Base-by-base conservation (phyloP, 2,888 invertebrate genomes). In the Eupithecia centaureata region DNA sequence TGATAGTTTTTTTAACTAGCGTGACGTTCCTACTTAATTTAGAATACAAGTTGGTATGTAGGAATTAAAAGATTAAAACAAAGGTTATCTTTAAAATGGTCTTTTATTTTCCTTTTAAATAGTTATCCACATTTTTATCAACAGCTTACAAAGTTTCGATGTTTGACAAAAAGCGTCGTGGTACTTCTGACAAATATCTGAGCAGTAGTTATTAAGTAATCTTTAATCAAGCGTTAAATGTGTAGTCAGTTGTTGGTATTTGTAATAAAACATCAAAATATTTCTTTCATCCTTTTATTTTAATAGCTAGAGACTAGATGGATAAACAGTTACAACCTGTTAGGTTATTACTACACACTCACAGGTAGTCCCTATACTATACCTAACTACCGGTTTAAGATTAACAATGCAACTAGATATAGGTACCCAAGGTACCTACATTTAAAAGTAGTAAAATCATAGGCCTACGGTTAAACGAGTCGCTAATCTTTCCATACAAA, bases 251-350 rank as follows among this genome's bases (percentile, higher is more conserved):
- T n/a, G n/a, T n/a, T n/a, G n/a, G n/a, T n/a, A n/a, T n/a, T n/a
- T n/a, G n/a, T n/a, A n/a, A n/a, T n/a, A n/a, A n/a, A n/a, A n/a
- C n/a, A n/a, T n/a, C n/a, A n/a, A n/a, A n/a, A n/a, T n/a, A n/a
- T n/a, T n/a, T n/a, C n/a, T n/a, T n/a, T n/a, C n/a, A n/a, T n/a
- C n/a, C 32, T 61, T 25, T 61, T 32, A 64, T 68, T 68, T n/a
- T n/a, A n/a, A 65, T 5, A 51, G 4, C 61, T 64, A 68, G 8
- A 38, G 68, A 68, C 68, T 68, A 65, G 68, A 68, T 22, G 4
- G 12, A 18, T 27, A 42, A 0, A 33, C 13, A 54, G 22, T 15
- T 42, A 18, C 38, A 18, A 42, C 18, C 10, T 18, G 42, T 18
- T 42, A 18, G n/a, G n/a, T n/a, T n/a, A 42, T 42, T 18, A 10